Conservation (phyloP, 1,140 invertebrate genomes). For the Mizuhopecten yessoensis region DNA sequence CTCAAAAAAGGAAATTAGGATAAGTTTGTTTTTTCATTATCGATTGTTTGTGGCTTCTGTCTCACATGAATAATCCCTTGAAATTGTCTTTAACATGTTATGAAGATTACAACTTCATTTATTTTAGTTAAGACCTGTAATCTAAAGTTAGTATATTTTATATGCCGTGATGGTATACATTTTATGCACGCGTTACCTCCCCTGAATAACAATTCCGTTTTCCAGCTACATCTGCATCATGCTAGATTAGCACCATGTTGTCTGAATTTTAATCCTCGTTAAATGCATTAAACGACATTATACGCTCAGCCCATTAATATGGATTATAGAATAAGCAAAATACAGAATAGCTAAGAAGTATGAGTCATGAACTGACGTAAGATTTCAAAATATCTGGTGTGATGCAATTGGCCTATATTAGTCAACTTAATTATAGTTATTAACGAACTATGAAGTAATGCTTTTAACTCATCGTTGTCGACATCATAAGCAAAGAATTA, state of each 20-base stretch:
- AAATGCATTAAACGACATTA: too few relatives aligned
- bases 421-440: too few relatives aligned
- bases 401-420: not conserved
- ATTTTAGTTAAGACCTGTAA: too few relatives aligned
- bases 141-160: not conserved
- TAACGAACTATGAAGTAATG: too few relatives aligned
- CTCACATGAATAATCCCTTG: not conserved
- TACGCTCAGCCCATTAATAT: too few relatives aligned
- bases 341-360: not conserved
- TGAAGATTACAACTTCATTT: not conserved
- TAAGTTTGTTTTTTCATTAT: too few relatives aligned
- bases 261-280: too few relatives aligned
- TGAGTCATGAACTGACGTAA: not conserved
- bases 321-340: too few relatives aligned
- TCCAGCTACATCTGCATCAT: too few relatives aligned
- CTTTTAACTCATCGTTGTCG: too few relatives aligned
- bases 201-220: not conserved
- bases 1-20: not conserved
- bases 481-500: too few relatives aligned
- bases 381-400: not conserved
- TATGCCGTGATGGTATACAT: not conserved
- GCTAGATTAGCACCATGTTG: too few relatives aligned
- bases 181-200: not conserved
- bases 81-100: not conserved
- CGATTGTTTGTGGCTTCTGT: not conserved